A percentile compares a stretch with the other conserved stretches of the same genome.
These are phyloP conservation scores for Ormyrus rosae DNA, from an alignment of 2,888 invertebrate genomes.

Conservation along the genomic window DNA sequence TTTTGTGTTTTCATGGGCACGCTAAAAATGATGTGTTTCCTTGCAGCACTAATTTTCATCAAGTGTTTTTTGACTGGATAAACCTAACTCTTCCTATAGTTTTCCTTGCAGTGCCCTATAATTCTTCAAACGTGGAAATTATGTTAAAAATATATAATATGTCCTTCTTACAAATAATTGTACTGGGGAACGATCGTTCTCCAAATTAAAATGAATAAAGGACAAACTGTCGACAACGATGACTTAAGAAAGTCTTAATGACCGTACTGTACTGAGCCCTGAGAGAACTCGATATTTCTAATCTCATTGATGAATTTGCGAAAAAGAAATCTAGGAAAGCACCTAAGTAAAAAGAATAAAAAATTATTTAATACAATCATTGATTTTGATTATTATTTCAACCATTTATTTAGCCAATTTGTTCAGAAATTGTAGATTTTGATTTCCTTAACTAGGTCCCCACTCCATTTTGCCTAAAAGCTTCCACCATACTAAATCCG, in stretches of 20 bases:
- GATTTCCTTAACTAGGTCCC: neutral
- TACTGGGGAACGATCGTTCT: slow-evolving; percentile 39
- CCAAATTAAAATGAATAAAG: slow-evolving; percentile 45
- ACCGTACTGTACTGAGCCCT: slow-evolving; percentile 17
- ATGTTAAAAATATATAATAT: slow-evolving; percentile 36
- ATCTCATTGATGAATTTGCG: neutral
- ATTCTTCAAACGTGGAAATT: slow-evolving; percentile 32
- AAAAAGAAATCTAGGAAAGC: neutral
- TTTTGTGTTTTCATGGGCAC: no score
- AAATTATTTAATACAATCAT: neutral
- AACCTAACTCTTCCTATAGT: no score
- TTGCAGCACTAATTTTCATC: no score
- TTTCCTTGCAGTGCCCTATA: no score
- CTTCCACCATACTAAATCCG: neutral
- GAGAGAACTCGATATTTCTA: neutral
- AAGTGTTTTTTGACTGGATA: no score
- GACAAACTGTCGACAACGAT: slow-evolving; percentile 29
- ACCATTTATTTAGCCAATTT: neutral
- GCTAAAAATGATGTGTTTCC: no score
- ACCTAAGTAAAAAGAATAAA: neutral
- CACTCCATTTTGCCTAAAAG: neutral
- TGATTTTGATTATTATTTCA: neutral
- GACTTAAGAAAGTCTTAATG: slow-evolving; percentile 18
- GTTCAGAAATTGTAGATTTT: neutral
- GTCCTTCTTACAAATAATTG: slow-evolving; percentile 47